Evolutionary conservation across 2,888 invertebrate genomes (phyloP).

Genomic region (Endomychus coccineus): DNA sequence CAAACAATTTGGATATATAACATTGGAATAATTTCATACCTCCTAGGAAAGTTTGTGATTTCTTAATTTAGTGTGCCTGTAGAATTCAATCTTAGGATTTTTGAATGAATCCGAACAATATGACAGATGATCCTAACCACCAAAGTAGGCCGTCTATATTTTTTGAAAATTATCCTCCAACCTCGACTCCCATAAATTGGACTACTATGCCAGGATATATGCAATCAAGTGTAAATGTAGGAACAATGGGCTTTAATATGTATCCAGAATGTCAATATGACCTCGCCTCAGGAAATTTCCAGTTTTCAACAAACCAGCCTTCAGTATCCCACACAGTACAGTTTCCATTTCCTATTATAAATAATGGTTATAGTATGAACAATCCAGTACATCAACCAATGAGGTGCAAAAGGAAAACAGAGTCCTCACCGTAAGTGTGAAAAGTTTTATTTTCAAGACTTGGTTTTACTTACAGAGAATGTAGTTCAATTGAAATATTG

Average conservation of each 20-base stretch:
- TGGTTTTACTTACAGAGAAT: no score
- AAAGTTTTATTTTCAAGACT: background rate
- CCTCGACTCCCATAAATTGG: conserved; percentile 8
- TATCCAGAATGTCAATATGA: conserved; percentile 12
- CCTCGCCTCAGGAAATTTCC: conserved; percentile 20
- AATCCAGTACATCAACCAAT: conserved; percentile 8
- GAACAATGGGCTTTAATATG: conserved; percentile 8
- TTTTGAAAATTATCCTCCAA: conserved; percentile 31
- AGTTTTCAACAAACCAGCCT: conserved; percentile 17
- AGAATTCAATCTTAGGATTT: no score
- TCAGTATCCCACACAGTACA: conserved; percentile 24
- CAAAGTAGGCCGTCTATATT: conserved; percentile 34
- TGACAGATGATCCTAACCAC: conserved; percentile 38
- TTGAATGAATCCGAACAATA: conserved; percentile 28
- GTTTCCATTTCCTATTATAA: conserved; percentile 26
- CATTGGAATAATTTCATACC: no score
- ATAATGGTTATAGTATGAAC: background rate
- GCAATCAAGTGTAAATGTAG: background rate
- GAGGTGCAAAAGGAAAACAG: conserved; percentile 37
- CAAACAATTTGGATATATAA: no score
- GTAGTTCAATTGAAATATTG: no score
- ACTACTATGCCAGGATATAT: conserved; percentile 5
- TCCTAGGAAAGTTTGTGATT: no score
- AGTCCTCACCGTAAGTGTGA: conserved; percentile 38
- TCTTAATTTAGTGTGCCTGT: no score